phyloP scores from a whole-genome alignment of 2,888 invertebrate species.

The Diogma glabrata region DNA sequence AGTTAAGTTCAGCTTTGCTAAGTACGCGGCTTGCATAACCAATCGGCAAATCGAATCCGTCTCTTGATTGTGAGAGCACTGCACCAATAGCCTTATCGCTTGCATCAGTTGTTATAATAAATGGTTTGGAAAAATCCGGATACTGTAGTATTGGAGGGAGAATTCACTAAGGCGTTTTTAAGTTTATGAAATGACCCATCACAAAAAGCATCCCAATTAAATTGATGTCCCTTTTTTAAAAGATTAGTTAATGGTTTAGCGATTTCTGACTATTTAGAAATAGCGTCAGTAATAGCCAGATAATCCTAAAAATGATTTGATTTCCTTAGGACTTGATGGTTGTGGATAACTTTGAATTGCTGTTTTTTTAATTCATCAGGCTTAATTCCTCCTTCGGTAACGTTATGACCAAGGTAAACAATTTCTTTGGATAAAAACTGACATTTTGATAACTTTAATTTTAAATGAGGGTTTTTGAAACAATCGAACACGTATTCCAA shows the following conservation, averaged over 20 bases:
- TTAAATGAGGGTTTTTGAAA: neutral
- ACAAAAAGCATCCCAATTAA: neutral
- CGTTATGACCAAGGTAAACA: neutral
- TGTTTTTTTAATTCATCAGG: too few species aligned
- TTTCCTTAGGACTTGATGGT: too few species aligned
- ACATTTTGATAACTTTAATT: neutral
- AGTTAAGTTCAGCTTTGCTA: too few species aligned
- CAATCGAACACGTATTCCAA: neutral
- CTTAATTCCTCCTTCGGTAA: neutral
- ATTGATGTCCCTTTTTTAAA: neutral
- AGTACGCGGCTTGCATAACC: too few species aligned
- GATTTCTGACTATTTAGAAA: neutral
- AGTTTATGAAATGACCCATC: neutral
- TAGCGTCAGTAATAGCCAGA: neutral
- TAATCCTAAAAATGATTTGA: neutral
- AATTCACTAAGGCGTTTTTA: neutral
- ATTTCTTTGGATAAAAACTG: neutral
- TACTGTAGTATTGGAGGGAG: too few species aligned
- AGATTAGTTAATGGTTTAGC: neutral
- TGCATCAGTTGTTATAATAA: too few species aligned
- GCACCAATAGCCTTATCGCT: too few species aligned
- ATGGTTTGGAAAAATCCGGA: too few species aligned
- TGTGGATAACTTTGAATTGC: too few species aligned
- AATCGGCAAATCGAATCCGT: too few species aligned
- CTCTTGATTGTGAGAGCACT: too few species aligned